phyloP scores from a whole-genome alignment of 2,113 vertebrate species.

The Argyrosomus japonicus region DNA sequence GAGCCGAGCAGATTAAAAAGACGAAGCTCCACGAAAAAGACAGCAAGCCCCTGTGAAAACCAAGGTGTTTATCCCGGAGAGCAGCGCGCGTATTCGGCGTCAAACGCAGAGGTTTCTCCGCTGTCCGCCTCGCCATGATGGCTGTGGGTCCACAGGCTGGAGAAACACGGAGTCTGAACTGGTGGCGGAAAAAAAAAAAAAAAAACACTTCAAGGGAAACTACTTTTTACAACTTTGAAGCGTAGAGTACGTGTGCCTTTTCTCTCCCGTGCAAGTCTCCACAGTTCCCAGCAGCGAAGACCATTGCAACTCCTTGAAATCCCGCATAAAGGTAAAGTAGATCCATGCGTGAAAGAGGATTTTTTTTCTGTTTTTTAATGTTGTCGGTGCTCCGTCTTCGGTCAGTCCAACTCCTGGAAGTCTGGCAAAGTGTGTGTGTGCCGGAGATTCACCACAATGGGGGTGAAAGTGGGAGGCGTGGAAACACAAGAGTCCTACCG shows the following conservation, averaged over 20 bases:
- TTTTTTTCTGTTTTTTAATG: neutral
- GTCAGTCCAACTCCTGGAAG: conserved; percentile 79
- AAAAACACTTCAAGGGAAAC: conserved; percentile 77
- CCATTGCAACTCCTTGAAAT: conserved; percentile 62
- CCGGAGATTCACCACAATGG: conserved; percentile 85
- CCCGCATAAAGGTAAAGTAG: conserved; percentile 28
- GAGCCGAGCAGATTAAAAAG: conserved; percentile 70
- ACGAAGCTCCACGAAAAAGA: conserved; percentile 71
- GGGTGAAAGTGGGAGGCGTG: conserved; percentile 81
- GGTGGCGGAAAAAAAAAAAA: conserved; percentile 52
- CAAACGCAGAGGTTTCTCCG: conserved; percentile 48
- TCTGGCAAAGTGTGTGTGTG: conserved; percentile 78
- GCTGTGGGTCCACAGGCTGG: conserved; percentile 50
- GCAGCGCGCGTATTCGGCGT: conserved; percentile 50
- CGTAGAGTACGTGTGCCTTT: conserved; percentile 44
- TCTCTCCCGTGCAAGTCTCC: conserved; percentile 48
- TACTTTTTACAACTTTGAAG: conserved; percentile 82
- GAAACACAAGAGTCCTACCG: conserved; percentile 74
- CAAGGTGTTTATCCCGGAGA: conserved; percentile 61
- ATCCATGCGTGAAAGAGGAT: conserved; percentile 59
- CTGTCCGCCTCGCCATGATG: conserved; percentile 84
- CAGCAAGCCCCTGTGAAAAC: conserved; percentile 42
- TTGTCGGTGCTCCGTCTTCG: conserved; percentile 41
- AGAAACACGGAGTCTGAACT: conserved; percentile 55
- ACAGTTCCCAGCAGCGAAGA: conserved; percentile 26